A percentile compares a stretch with the other conserved stretches of the same genome.
These are phyloP conservation scores for Hylaeus anthracinus DNA, from an alignment of 1,140 invertebrate genomes.

Conservation along the genomic window DNA sequence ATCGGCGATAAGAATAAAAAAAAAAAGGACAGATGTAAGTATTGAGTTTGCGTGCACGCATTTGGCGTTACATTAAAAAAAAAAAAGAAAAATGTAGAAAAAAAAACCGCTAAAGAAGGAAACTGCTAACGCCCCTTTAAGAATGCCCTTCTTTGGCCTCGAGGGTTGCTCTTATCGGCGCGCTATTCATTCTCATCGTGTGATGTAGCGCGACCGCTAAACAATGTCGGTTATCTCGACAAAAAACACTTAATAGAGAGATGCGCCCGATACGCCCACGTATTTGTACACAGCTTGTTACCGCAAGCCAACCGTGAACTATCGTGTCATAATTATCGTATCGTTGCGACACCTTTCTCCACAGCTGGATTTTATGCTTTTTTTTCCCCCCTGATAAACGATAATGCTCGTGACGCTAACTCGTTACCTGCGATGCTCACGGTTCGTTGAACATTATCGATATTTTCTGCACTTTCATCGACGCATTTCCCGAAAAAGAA, in stretches of 20 bases:
- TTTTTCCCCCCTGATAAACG: neutral
- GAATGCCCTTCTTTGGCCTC: constrained; percentile 17
- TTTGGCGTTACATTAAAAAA: constrained; percentile 4
- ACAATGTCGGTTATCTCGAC: constrained; percentile 24
- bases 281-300: constrained; percentile 26
- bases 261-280: constrained; percentile 3
- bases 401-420: neutral
- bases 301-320: neutral
- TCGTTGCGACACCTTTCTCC: neutral
- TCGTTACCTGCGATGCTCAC: neutral
- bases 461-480: too few relatives aligned
- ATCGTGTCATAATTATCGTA: neutral
- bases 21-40: constrained; percentile 26
- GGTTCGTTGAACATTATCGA: too few relatives aligned
- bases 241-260: constrained; percentile 44
- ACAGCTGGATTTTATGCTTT: neutral
- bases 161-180: constrained; percentile 33
- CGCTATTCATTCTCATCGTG: constrained; percentile 35
- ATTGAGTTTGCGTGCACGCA: constrained; percentile 47
- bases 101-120: neutral
- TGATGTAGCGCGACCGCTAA: constrained; percentile 11
- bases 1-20: constrained; percentile 64
- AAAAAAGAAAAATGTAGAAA: neutral
- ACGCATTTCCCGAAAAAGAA: too few relatives aligned
- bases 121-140: constrained; percentile 9